Percentiles rank a stretch among this genome's conserved stretches.
These are phyloP conservation scores for Athalia cordata DNA, from an alignment of 2,888 invertebrate genomes.

Conservation along the genomic window DNA sequence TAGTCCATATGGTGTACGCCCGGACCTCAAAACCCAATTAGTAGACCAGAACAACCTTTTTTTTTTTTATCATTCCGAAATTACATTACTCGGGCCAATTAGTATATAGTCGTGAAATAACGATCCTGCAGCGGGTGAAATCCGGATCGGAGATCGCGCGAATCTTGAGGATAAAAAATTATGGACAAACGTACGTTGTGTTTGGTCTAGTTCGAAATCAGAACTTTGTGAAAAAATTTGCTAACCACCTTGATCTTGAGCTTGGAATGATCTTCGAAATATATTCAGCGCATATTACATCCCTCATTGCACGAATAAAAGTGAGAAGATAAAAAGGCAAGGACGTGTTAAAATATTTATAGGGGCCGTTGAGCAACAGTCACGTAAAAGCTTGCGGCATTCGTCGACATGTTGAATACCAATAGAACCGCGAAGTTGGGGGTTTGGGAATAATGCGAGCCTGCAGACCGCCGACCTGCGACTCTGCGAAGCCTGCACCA, in stretches of 20 bases:
- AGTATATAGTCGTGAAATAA: background rate
- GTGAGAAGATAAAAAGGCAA: background rate
- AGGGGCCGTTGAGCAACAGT: background rate
- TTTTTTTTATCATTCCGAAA: background rate
- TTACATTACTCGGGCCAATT: background rate
- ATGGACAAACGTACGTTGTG: too few relatives aligned
- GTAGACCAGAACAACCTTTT: background rate
- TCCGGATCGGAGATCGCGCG: too few relatives aligned
- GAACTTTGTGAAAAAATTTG: too few relatives aligned
- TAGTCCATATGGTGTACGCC: background rate
- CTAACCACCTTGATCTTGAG: too few relatives aligned
- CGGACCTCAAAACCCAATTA: background rate
- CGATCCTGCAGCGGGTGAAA: too few relatives aligned
- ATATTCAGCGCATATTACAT: too few relatives aligned
- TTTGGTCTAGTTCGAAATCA: too few relatives aligned
- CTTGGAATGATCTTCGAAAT: too few relatives aligned
- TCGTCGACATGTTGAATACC: constrained; percentile 4
- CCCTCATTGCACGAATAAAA: background rate
- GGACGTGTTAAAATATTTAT: too few relatives aligned
- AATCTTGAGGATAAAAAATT: too few relatives aligned
- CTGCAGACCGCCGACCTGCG: background rate
- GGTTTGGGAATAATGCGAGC: background rate
- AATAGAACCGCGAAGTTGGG: constrained; percentile 3
- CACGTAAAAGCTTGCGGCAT: background rate
- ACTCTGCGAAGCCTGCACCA: background rate